phyloP scores from a whole-genome alignment of 1,140 invertebrate species.

The Drosophila subpulchrella region DNA sequence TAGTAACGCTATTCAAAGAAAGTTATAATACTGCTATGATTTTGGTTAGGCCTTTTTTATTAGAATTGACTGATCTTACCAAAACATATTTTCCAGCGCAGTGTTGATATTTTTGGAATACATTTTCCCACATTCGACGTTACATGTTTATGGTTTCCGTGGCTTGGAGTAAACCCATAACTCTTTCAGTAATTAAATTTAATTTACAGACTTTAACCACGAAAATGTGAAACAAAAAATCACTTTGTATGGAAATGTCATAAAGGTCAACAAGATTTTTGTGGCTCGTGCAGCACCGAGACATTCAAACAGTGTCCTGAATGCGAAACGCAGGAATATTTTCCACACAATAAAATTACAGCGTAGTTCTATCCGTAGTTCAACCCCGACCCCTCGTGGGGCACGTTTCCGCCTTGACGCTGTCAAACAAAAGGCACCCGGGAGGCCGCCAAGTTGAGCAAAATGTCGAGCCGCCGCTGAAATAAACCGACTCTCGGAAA shows the following conservation, averaged over 20 bases:
- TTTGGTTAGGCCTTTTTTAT: no score
- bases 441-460: constrained; percentile 49
- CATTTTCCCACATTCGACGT: no score
- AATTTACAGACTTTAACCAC: constrained; percentile 20
- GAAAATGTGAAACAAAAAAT: neutral
- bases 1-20: no score
- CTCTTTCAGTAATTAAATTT: constrained; percentile 33
- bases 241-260: constrained; percentile 19
- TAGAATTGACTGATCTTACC: no score
- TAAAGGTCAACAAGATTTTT: constrained; percentile 40
- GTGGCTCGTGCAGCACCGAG: neutral
- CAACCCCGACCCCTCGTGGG: neutral
- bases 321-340: constrained; percentile 47
- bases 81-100: no score
- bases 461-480: constrained; percentile 45
- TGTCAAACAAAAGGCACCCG: constrained; percentile 52
- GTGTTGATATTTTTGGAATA: no score
- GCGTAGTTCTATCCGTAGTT: constrained; percentile 45
- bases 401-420: constrained; percentile 47
- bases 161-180: neutral
- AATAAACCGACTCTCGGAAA: constrained; percentile 38
- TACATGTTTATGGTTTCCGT: neutral
- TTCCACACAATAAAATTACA: constrained; percentile 68
- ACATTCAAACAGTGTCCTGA: constrained; percentile 18
- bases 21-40: no score